Evolutionary conservation across 2,888 invertebrate species (phyloP).

Genomic region (Halictus ligatus): DNA sequence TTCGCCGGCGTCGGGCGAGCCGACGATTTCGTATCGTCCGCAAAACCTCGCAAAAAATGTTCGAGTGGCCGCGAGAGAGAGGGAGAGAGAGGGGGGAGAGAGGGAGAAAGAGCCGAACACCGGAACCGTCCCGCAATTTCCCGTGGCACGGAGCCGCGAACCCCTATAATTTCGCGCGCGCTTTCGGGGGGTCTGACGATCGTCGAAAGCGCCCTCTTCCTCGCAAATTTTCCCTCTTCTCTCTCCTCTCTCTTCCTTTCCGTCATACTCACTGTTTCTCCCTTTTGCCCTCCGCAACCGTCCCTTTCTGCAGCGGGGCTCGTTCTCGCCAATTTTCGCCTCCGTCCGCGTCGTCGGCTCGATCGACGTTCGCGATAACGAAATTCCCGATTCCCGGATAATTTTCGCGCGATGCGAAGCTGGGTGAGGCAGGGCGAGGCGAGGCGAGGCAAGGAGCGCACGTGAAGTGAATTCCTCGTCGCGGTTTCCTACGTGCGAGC

Average conservation of each 20-base stretch:
- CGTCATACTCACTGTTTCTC: too few relatives aligned
- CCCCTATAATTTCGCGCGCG: too few relatives aligned
- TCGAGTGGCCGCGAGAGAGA: not conserved
- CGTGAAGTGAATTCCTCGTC: slow-evolving; percentile 69
- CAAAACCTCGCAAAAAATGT: not conserved
- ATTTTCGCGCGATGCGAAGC: not conserved
- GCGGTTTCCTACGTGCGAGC: not conserved
- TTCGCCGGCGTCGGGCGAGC: not conserved
- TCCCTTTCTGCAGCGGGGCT: not conserved
- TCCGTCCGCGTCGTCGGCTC: not conserved
- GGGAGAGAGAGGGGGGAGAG: too few relatives aligned
- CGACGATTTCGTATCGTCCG: not conserved
- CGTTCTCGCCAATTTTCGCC: not conserved
- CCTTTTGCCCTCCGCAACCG: not conserved
- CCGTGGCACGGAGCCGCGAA: too few relatives aligned
- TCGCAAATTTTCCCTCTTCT: too few relatives aligned
- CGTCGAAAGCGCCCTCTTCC: too few relatives aligned
- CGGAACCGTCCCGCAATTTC: not conserved
- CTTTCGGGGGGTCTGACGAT: too few relatives aligned
- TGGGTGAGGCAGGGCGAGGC: not conserved
- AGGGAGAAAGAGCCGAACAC: too few relatives aligned
- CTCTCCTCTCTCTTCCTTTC: too few relatives aligned
- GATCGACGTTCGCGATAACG: slow-evolving; percentile 1
- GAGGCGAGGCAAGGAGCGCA: not conserved
- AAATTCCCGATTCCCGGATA: not conserved